These are phyloP conservation scores for Montipora capitata DNA, from an alignment of 92 coral and sea anemone genomes.

Conservation along the genomic window DNA sequence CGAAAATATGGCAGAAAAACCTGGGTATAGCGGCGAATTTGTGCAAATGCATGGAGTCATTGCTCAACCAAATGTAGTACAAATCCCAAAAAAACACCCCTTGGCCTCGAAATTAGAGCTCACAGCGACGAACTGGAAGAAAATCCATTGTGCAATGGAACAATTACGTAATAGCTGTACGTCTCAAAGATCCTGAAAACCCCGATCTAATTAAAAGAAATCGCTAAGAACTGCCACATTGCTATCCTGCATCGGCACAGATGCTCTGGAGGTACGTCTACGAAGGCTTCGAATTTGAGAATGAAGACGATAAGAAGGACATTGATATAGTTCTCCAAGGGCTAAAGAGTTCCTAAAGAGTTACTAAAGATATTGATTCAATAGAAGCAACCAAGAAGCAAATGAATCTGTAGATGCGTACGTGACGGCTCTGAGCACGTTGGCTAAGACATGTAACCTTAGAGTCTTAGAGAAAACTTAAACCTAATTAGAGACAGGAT, in stretches of 20 bases:
- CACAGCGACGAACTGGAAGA: conserved; percentile 64
- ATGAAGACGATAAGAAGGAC: conserved; percentile 17
- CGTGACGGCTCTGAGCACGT: conserved; percentile 71
- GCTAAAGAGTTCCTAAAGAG: conserved; percentile 75
- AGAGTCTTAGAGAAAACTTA: conserved; percentile 1
- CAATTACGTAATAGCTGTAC: conserved; percentile 57
- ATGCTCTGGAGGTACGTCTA: conserved; percentile 68
- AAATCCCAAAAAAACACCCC: conserved; percentile 61
- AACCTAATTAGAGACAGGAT: background rate
- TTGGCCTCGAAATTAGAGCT: conserved; percentile 62
- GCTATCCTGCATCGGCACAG: conserved; percentile 70
- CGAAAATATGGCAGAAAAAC: conserved; percentile 5
- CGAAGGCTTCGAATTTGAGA: conserved; percentile 58
- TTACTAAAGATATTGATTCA: conserved; percentile 76
- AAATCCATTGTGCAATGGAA: conserved; percentile 58
- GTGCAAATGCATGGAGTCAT: background rate
- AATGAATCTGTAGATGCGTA: conserved; percentile 81
- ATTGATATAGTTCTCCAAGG: conserved; percentile 65
- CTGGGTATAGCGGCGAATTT: background rate
- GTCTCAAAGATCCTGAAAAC: conserved; percentile 30
- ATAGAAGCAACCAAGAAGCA: conserved; percentile 75
- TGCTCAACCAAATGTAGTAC: conserved; percentile 24
- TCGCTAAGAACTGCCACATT: conserved; percentile 60
- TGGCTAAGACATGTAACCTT: conserved; percentile 81
- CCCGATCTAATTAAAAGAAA: conserved; percentile 25